Conservation (phyloP, 2,797 vertebrate species). For the Heteromormyrus szaboi region DNA sequence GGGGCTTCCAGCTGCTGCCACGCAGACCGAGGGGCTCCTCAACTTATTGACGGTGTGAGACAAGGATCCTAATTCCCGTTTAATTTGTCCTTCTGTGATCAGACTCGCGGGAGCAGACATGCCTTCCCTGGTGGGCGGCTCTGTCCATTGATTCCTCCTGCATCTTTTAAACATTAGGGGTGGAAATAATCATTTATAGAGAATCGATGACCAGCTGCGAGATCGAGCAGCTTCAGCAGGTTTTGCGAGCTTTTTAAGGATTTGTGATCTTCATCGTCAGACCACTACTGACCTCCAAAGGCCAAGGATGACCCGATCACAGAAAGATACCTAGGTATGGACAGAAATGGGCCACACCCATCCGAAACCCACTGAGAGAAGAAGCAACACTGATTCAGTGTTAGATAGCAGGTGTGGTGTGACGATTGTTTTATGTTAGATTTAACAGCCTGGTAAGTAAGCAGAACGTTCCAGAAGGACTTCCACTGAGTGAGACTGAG, state of each 20-base stretch:
- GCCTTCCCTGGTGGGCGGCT: neutral
- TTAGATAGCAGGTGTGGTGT: neutral
- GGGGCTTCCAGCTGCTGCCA: neutral
- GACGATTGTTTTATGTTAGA: neutral
- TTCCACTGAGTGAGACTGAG: neutral
- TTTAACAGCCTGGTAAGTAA: neutral
- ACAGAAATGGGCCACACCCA: neutral
- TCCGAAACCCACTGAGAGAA: neutral
- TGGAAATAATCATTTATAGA: slow-evolving; percentile 4
- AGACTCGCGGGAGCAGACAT: neutral
- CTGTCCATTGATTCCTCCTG: neutral
- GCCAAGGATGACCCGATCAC: neutral
- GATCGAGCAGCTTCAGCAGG: neutral
- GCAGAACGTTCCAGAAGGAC: neutral
- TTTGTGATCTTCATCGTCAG: neutral
- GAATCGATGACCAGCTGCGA: neutral
- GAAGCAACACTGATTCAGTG: neutral
- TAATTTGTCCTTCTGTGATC: neutral
- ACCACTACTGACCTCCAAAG: neutral
- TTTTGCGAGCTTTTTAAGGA: neutral
- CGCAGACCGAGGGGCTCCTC: neutral
- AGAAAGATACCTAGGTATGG: neutral
- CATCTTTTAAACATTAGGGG: neutral
- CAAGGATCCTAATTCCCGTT: neutral
- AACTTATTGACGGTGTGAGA: neutral